phyloP scores from a whole-genome alignment of 2,888 invertebrate genomes.

The Drosophila putrida region DNA sequence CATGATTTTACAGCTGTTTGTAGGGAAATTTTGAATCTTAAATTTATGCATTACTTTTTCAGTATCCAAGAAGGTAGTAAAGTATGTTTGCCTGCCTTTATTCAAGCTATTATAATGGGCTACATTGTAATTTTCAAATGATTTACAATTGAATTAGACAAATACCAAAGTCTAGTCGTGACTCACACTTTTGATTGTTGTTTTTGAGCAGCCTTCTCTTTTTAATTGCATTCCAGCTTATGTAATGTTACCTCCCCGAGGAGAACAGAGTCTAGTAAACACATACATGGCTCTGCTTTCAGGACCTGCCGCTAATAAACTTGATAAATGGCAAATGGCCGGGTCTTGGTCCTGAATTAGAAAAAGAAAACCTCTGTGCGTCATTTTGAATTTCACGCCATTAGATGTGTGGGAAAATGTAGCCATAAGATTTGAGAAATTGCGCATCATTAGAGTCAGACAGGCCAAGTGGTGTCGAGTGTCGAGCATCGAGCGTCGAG shows the following conservation, averaged over 20 bases:
- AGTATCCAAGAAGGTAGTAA: not conserved
- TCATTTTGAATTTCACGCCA: slow-evolving; percentile 78
- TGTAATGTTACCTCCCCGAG: not conserved
- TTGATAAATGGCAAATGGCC: slow-evolving; percentile 71
- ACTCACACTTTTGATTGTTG: slow-evolving; percentile 22
- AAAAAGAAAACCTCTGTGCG: slow-evolving; percentile 51
- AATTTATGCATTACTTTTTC: not conserved
- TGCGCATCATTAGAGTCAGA: slow-evolving; percentile 68
- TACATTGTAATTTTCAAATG: slow-evolving; percentile 15
- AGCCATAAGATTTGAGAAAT: slow-evolving; percentile 71
- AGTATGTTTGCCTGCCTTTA: too few relatives aligned
- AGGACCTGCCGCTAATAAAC: slow-evolving; percentile 65
- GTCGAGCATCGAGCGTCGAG: slow-evolving; percentile 52
- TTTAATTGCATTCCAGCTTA: slow-evolving; percentile 34
- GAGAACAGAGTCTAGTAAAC: not conserved
- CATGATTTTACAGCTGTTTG: slow-evolving; percentile 1
- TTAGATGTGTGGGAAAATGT: slow-evolving; percentile 52
- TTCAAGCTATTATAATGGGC: not conserved
- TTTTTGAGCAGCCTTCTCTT: slow-evolving; percentile 3
- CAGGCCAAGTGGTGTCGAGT: slow-evolving; percentile 71
- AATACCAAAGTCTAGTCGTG: slow-evolving; percentile 4
- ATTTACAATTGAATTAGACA: slow-evolving; percentile 29
- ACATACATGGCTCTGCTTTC: slow-evolving; percentile 24
- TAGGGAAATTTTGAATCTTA: not conserved
- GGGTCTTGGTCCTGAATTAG: slow-evolving; percentile 7